Percentiles rank a stretch among this genome's conserved stretches.
Conservation (phyloP, 2,797 vertebrate genomes). For the Enteromius thamalakanensis region DNA sequence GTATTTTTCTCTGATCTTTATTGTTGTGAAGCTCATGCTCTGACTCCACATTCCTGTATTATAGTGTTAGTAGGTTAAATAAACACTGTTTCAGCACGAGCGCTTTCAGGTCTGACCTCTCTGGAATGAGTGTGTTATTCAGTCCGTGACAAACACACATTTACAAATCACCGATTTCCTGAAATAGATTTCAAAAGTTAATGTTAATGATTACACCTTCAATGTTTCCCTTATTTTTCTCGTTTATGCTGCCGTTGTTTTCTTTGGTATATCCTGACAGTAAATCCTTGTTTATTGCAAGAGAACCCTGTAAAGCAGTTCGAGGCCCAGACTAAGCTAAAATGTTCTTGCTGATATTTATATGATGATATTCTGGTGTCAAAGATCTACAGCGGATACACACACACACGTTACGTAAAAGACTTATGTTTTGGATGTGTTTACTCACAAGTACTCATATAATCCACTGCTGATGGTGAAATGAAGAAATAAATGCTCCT, state of each 20-base stretch:
- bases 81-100: background rate
- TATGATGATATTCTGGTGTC: too few species aligned
- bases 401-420: too few species aligned
- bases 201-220: constrained; percentile 41
- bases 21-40: background rate
- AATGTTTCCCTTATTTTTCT: background rate
- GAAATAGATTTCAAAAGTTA: constrained; percentile 17
- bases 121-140: constrained; percentile 30
- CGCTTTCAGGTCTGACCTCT: constrained; percentile 25
- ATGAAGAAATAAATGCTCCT: too few species aligned
- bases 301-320: background rate
- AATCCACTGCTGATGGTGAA: too few species aligned
- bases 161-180: constrained; percentile 16
- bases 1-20: background rate
- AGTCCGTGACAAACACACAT: constrained; percentile 7
- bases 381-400: too few species aligned
- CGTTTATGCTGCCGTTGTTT: background rate
- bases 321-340: too few species aligned
- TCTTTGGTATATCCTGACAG: background rate
- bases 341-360: too few species aligned
- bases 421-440: too few species aligned
- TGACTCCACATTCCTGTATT: background rate
- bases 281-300: background rate
- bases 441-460: too few species aligned
- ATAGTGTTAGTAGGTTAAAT: background rate